Percentiles rank a stretch among this genome's conserved stretches.
phyloP scores from a whole-genome alignment of 2,888 invertebrate genomes.

The Nephrotoma appendiculata region DNA sequence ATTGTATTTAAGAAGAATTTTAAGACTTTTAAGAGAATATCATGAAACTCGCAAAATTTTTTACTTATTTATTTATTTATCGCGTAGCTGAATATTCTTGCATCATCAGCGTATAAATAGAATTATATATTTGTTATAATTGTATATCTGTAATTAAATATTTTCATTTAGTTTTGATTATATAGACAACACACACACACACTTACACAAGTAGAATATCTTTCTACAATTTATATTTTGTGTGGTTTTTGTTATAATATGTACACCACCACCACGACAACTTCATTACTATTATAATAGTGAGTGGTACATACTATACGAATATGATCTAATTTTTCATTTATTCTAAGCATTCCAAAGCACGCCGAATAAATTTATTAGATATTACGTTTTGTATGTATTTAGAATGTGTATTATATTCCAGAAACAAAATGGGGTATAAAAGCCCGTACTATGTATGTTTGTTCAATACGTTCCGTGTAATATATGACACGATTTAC shows the following conservation, averaged over 20 bases:
- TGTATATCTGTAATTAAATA: neutral
- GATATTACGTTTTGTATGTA: neutral
- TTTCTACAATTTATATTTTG: neutral
- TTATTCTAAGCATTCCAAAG: neutral
- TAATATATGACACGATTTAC: neutral
- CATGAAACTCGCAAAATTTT: neutral
- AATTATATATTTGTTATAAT: neutral
- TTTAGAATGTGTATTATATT: neutral
- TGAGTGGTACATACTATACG: neutral
- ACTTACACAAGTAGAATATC: neutral
- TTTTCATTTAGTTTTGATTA: neutral
- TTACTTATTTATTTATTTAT: neutral
- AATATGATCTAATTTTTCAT: neutral
- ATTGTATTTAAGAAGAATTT: neutral
- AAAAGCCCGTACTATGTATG: neutral
- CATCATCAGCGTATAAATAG: neutral
- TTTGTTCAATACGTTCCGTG: neutral
- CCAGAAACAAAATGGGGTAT: neutral
- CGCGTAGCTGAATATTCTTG: neutral
- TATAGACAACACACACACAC: neutral
- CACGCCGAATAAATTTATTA: neutral
- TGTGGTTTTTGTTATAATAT: neutral
- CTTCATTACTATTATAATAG: neutral
- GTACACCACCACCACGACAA: neutral
- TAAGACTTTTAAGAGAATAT: neutral